These are phyloP conservation scores for Mesorhabditis belari DNA, from an alignment of 2,888 invertebrate genomes.

Conservation along the genomic window DNA sequence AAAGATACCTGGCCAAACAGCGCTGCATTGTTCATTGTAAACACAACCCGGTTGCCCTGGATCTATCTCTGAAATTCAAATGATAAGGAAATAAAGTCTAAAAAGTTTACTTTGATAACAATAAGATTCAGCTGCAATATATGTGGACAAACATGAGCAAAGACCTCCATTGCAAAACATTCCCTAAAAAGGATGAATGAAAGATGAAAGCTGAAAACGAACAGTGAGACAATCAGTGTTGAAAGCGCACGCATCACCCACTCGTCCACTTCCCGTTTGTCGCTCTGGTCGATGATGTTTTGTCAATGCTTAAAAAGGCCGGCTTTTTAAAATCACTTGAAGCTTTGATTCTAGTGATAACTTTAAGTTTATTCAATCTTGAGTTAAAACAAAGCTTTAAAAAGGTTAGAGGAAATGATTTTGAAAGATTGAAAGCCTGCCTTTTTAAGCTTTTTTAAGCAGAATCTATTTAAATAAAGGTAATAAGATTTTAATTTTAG, in stretches of 20 bases:
- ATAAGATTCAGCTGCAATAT: constrained; percentile 37
- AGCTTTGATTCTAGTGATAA: too few relatives aligned
- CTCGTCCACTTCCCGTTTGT: constrained; percentile 38
- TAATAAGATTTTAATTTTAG: too few relatives aligned
- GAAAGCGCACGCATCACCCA: constrained; percentile 40
- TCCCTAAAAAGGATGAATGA: constrained; percentile 14
- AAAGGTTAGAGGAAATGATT: too few relatives aligned
- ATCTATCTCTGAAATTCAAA: constrained; percentile 29
- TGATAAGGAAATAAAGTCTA: not conserved
- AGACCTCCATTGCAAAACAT: constrained; percentile 44
- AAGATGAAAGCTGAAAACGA: not conserved
- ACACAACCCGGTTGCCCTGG: constrained; percentile 44
- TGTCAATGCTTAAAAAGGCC: too few relatives aligned
- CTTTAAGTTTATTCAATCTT: not conserved
- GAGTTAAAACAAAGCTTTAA: too few relatives aligned
- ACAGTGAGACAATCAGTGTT: constrained; percentile 40
- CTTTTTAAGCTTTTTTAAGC: too few relatives aligned
- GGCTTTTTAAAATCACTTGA: too few relatives aligned
- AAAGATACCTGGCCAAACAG: constrained; percentile 35
- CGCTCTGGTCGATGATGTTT: constrained; percentile 10
- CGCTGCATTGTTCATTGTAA: constrained; percentile 38
- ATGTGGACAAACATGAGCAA: constrained; percentile 40
- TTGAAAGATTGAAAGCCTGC: too few relatives aligned
- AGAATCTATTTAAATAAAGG: too few relatives aligned
- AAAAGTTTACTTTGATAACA: constrained; percentile 32